Evolutionary conservation across 2,113 vertebrate species (phyloP).

Genomic region (Ginglymostoma cirratum): DNA sequence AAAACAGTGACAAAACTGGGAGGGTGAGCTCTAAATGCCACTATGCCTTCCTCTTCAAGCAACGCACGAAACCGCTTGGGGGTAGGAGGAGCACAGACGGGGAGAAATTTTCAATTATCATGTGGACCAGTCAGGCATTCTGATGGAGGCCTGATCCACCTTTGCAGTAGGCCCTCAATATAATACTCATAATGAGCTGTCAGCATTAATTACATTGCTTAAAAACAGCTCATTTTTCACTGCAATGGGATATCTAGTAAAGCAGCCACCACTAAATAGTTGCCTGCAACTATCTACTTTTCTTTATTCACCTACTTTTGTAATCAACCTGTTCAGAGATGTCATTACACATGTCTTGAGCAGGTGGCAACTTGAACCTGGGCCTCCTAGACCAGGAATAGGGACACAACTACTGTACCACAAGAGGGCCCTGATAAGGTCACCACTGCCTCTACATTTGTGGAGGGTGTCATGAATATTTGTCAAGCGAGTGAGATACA

Average conservation of each 20-base stretch:
- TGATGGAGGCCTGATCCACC: not conserved
- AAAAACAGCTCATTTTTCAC: not conserved
- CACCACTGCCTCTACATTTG: not conserved
- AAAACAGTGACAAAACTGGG: not conserved
- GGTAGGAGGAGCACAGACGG: not conserved
- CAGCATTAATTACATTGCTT: not conserved
- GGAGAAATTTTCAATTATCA: not conserved
- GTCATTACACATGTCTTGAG: no score
- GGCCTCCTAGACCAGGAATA: no score
- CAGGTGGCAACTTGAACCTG: no score
- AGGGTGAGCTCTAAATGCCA: not conserved
- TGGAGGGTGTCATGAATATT: not conserved
- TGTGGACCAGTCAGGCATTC: not conserved
- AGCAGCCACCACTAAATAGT: not conserved
- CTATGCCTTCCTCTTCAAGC: not conserved
- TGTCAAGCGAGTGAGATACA: not conserved
- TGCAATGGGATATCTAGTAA: not conserved
- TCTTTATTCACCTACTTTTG: no score
- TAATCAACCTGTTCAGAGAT: no score
- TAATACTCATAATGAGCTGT: not conserved
- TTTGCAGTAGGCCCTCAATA: not conserved
- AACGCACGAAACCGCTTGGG: not conserved
- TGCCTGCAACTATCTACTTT: not conserved
- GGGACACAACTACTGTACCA: no score
- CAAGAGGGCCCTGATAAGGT: not conserved